phyloP scores from a whole-genome alignment of 1,140 invertebrate species.

The Drosophila rufa region DNA sequence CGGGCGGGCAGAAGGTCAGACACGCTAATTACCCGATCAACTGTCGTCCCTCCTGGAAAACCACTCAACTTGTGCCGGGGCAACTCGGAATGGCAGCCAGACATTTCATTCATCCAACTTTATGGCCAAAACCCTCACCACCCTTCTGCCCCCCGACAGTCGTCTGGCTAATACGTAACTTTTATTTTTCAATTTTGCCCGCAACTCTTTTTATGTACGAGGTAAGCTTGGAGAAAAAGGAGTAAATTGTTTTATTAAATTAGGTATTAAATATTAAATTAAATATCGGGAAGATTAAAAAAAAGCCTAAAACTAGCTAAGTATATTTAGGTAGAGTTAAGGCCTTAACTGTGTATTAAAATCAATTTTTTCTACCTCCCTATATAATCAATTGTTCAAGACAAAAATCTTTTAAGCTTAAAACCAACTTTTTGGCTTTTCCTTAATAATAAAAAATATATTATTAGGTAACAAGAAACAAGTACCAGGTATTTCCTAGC shows the following conservation, averaged over 20 bases:
- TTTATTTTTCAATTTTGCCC: constrained; percentile 82
- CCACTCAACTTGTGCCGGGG: constrained; percentile 11
- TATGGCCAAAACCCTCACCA: constrained; percentile 35
- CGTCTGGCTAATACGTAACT: constrained; percentile 72
- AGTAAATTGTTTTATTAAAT: neutral
- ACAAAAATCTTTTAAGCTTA: no score
- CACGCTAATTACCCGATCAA: constrained; percentile 82
- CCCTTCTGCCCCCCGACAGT: neutral
- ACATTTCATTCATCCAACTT: constrained; percentile 80
- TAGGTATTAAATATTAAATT: neutral
- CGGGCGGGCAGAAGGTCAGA: constrained; percentile 42
- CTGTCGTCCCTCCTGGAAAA: constrained; percentile 26
- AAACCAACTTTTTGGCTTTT: neutral
- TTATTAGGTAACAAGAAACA: neutral
- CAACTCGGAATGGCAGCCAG: constrained; percentile 56
- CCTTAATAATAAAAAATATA: neutral
- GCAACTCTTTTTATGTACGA: constrained; percentile 40
- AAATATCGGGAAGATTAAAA: neutral
- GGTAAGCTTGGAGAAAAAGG: neutral
- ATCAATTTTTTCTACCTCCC: neutral
- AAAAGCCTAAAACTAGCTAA: no score
- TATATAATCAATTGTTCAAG: no score
- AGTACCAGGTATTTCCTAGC: neutral
- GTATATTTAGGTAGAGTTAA: neutral
- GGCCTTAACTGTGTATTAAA: neutral